Conservation (phyloP, 2,797 vertebrate genomes). For the Macropodus opercularis region DNA sequence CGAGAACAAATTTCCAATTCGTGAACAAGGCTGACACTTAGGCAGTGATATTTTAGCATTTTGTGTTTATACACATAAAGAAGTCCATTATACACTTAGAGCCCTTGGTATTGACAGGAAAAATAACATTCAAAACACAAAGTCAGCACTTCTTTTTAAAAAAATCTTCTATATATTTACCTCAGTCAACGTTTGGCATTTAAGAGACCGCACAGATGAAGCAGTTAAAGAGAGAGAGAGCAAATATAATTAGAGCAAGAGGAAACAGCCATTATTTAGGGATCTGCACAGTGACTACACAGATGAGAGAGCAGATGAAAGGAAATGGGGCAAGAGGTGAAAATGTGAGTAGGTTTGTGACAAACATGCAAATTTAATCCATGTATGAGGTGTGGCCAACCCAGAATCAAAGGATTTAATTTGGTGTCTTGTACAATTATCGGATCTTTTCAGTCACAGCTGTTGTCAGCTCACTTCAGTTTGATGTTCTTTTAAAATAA, state of each 20-base stretch:
- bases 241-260: conserved; percentile 53
- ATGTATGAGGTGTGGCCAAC: conserved; percentile 41
- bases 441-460: conserved; percentile 23
- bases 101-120: conserved; percentile 23
- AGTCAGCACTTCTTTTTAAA: conserved; percentile 60
- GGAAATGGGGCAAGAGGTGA: conserved; percentile 41
- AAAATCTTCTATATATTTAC: conserved; percentile 32
- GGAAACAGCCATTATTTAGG: conserved; percentile 27
- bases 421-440: conserved; percentile 27
- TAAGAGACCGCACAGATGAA: conserved; percentile 30
- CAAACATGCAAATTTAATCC: conserved; percentile 38
- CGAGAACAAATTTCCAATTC: conserved; percentile 38
- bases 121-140: conserved; percentile 36
- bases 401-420: conserved; percentile 26
- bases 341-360: conserved; percentile 33
- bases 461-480: conserved; percentile 31
- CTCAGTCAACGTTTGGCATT: conserved; percentile 15
- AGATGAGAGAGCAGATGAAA: conserved; percentile 55
- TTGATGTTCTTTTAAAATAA: conserved; percentile 36
- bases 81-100: conserved; percentile 34
- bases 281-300: neutral
- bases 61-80: conserved; percentile 25
- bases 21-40: conserved; percentile 36
- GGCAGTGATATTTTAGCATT: no score
- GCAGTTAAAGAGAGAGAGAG: conserved; percentile 34